Evolutionary conservation across 23 tunicate species (phyloP), one percentile per base, ranked within the genome.

Genomic region (Halocynthia roretzi): DNA sequence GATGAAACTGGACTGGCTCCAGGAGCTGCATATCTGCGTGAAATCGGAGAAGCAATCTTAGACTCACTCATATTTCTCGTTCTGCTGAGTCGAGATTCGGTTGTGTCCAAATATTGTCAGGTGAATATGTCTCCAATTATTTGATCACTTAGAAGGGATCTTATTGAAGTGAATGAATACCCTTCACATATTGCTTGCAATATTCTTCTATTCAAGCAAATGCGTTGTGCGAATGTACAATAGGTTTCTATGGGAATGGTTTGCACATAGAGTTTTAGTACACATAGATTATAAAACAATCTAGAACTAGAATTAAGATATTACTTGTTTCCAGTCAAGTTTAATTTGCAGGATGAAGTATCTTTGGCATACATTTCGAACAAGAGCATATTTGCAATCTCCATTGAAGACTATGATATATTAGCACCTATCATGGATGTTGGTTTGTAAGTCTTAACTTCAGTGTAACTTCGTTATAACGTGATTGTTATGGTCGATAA

Each of bases 41-140:
- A 88, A 83, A 88, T 88, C 56, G 95, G 87, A 7, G 95, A 83
- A 83, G 95, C 95, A 7, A 88, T 88, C 50, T 85, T 88, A 61
- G 84, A 86, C 56, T 83, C 87, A 0, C 52, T 51, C 15, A 40
- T 83, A 48, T 88, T 88, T 55, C 80, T 88, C 64, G 76, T 83
- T 18, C 56, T 88, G n/a, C 77, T 88, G 12, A 88, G 95, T 63
- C 48, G 22, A 49, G 77, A 79, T 54, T 88, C 87, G 20, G 95
- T 88, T 7, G 77, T 73, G 7, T 88, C 95, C 40, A 88, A 88
- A 72, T 88, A 88, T 73, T 83, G 87, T 79, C 95, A 81, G 82
- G 93, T 86, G 75, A 60, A 17, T 15, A 15, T 60, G 64, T 17
- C n/a, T 60, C 18, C 4, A 60, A 15, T 15, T 60, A 4, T 15